A percentile compares a stretch with the other conserved stretches of the same genome.
Evolutionary conservation across 1,140 invertebrate species (phyloP).

Genomic region (Brachionus manjavacas): DNA sequence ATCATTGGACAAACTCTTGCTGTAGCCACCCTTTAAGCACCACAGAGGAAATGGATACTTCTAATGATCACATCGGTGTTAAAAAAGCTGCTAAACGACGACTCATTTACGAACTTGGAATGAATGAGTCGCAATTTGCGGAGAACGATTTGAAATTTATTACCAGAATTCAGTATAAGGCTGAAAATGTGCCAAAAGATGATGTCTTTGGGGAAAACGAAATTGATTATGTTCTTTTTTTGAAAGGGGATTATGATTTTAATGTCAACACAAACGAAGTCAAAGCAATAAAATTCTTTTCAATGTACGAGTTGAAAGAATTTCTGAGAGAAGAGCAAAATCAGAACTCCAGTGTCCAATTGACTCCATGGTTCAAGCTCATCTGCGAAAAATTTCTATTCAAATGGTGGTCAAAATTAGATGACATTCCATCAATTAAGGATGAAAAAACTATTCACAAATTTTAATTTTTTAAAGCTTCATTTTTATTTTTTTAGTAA

Average conservation of each 20-base stretch:
- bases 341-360: conserved; percentile 8
- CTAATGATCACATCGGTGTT: conserved; percentile 34
- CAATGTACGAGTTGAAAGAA: conserved; percentile 16
- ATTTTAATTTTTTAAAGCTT: conserved; percentile 9
- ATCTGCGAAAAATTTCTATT: conserved; percentile 42
- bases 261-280: conserved; percentile 41
- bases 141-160: conserved; percentile 17
- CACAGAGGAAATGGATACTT: conserved; percentile 21
- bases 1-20: conserved; percentile 43
- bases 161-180: conserved; percentile 43
- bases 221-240: conserved; percentile 43
- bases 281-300: conserved; percentile 12
- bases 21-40: conserved; percentile 43
- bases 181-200: conserved; percentile 41
- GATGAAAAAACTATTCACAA: conserved; percentile 29
- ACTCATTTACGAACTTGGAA: conserved; percentile 43
- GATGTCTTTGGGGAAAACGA: conserved; percentile 43
- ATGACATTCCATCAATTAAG: neutral
- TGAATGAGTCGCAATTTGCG: neutral
- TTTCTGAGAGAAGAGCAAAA: conserved; percentile 30
- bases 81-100: conserved; percentile 41
- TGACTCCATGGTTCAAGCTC: conserved; percentile 42
- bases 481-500: neutral
- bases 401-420: conserved; percentile 38
- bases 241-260: conserved; percentile 7